Percentiles rank a stretch among this genome's conserved stretches.
These are phyloP conservation scores for Thera obeliscata DNA, from an alignment of 2,888 invertebrate species.

Conservation along the genomic window DNA sequence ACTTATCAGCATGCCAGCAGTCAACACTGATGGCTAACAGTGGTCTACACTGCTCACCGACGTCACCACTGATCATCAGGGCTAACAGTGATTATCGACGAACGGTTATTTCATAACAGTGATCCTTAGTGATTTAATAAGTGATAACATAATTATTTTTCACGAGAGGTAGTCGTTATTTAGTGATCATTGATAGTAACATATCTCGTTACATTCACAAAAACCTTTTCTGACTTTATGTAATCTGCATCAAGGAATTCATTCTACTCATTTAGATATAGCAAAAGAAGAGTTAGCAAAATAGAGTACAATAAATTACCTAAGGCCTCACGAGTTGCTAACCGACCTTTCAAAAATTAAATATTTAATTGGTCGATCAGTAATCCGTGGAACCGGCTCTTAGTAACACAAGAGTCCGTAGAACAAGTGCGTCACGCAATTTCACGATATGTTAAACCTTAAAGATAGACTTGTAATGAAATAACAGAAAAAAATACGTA, in stretches of 20 bases:
- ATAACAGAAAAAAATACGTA: neutral
- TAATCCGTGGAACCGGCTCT: no score
- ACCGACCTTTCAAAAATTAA: no score
- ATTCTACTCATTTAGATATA: no score
- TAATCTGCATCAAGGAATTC: neutral
- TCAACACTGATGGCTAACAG: neutral
- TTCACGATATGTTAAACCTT: no score
- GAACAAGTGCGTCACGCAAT: no score
- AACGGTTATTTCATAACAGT: neutral
- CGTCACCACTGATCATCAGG: no score
- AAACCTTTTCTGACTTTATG: neutral
- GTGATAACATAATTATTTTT: neutral
- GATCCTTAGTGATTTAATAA: constrained; percentile 7
- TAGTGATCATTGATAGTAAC: constrained; percentile 5
- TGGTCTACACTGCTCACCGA: neutral
- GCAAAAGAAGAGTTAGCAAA: no score
- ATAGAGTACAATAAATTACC: no score
- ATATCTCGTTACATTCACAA: neutral
- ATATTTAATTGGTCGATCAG: no score
- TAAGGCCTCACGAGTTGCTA: no score
- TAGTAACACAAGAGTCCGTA: no score
- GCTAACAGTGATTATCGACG: neutral
- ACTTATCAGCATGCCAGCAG: neutral
- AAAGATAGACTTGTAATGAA: no score
- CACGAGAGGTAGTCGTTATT: constrained; percentile 2